Conservation (phyloP, 1,140 invertebrate species). For the Gryon sp. region DNA sequence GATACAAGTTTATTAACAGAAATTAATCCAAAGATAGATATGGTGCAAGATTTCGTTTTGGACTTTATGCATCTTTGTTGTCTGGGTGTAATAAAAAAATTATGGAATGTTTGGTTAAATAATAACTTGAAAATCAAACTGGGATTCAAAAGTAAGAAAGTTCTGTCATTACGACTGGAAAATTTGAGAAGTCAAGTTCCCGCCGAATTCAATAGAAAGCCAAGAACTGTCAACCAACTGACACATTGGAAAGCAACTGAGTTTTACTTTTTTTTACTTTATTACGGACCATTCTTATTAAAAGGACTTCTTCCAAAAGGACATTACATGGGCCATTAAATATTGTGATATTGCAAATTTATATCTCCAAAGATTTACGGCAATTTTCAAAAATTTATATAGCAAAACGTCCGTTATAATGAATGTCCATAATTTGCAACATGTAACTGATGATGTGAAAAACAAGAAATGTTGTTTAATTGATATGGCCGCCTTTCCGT, state of each 20-base stretch:
- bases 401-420: slow-evolving; percentile 12
- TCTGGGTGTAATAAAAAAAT: slow-evolving; percentile 21
- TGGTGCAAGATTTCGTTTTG: slow-evolving; percentile 17
- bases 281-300: slow-evolving; percentile 37
- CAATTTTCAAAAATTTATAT: not conserved
- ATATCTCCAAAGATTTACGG: slow-evolving; percentile 12
- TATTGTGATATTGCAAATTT: slow-evolving; percentile 6
- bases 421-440: slow-evolving; percentile 38
- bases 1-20: slow-evolving; percentile 10
- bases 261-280: slow-evolving; percentile 54
- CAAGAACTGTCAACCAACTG: not conserved
- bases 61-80: slow-evolving; percentile 52
- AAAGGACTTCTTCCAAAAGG: slow-evolving; percentile 31
- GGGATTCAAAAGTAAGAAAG: not conserved
- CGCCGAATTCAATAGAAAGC: slow-evolving; percentile 46
- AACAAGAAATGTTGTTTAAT: slow-evolving; percentile 32
- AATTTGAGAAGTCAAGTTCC: slow-evolving; percentile 22
- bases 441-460: slow-evolving; percentile 41
- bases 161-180: slow-evolving; percentile 13
- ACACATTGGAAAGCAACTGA: slow-evolving; percentile 45
- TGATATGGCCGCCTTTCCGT: slow-evolving; percentile 37
- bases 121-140: slow-evolving; percentile 6
- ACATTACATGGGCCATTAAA: slow-evolving; percentile 8
- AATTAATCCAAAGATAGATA: slow-evolving; percentile 34
- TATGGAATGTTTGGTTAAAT: slow-evolving; percentile 22